Evolutionary conservation across 2,888 invertebrate species (phyloP).

Genomic region (Harpagoxenus sublaevis): DNA sequence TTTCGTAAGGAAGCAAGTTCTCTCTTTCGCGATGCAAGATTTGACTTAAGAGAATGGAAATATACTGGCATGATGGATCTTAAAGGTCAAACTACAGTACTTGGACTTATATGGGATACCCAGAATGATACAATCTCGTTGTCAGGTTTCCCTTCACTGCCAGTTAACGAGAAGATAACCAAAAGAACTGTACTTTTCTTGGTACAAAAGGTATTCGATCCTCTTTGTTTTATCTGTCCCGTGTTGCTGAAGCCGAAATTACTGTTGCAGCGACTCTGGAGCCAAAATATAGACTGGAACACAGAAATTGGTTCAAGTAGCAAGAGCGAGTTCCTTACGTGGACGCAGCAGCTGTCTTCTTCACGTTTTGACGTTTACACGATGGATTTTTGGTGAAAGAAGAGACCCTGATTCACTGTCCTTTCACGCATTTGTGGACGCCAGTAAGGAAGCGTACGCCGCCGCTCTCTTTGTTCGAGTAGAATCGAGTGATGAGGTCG

Average conservation of each 20-base stretch:
- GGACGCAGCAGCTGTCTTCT: neutral
- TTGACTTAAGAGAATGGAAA: conserved; percentile 44
- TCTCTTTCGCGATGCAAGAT: neutral
- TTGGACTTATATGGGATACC: conserved; percentile 9
- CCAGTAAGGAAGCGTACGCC: too few relatives aligned
- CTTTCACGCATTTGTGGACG: too few relatives aligned
- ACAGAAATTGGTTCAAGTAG: neutral
- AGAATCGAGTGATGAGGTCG: too few relatives aligned
- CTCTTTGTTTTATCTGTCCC: conserved; percentile 21
- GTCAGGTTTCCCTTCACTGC: neutral
- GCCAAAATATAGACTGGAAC: conserved; percentile 27
- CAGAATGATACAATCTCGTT: neutral
- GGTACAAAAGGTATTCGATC: conserved; percentile 46
- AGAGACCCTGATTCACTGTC: too few relatives aligned
- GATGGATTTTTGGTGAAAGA: too few relatives aligned
- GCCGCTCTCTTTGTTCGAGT: too few relatives aligned
- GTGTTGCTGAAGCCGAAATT: conserved; percentile 29
- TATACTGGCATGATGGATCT: neutral
- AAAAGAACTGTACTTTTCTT: conserved; percentile 29
- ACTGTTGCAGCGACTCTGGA: conserved; percentile 43
- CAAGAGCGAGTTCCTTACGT: neutral
- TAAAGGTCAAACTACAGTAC: neutral
- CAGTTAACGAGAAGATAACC: neutral
- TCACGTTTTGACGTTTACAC: neutral
- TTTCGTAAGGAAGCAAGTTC: neutral